phyloP scores from a whole-genome alignment of 2,113 vertebrate species.

The Pseudopipra pipra region DNA sequence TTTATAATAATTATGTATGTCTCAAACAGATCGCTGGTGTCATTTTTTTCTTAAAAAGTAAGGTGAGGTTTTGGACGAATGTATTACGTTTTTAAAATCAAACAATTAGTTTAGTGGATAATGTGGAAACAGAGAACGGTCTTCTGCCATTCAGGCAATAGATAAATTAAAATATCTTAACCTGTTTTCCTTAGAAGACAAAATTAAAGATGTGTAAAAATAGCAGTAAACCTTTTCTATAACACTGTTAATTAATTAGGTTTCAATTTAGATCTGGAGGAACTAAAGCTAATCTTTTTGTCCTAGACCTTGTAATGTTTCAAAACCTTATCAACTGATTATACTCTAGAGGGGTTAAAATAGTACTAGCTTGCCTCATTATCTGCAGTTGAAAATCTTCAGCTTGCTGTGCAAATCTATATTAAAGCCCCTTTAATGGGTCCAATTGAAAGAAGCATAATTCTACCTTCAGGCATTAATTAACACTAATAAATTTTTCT shows the following conservation, averaged over 20 bases:
- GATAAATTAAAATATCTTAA: neutral
- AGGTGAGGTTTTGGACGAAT: neutral
- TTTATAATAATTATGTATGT: neutral
- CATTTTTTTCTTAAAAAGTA: neutral
- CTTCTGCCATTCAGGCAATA: neutral
- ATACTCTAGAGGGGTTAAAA: slow-evolving; percentile 82
- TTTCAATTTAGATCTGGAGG: slow-evolving; percentile 80
- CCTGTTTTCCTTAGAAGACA: neutral
- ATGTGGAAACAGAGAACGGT: neutral
- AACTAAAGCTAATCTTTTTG: slow-evolving; percentile 84
- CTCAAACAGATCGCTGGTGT: neutral
- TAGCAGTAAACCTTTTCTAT: slow-evolving; percentile 60
- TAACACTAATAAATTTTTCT: slow-evolving; percentile 49
- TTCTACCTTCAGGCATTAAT: slow-evolving; percentile 53
- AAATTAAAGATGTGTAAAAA: slow-evolving; percentile 57
- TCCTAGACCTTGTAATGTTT: slow-evolving; percentile 84
- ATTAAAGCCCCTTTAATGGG: slow-evolving; percentile 81
- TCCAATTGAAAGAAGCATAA: slow-evolving; percentile 73
- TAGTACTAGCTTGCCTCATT: slow-evolving; percentile 85
- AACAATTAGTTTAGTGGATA: neutral
- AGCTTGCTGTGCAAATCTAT: slow-evolving; percentile 83
- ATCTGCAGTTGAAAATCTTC: slow-evolving; percentile 80
- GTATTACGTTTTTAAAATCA: neutral
- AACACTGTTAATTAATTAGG: slow-evolving; percentile 78
- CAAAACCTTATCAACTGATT: slow-evolving; percentile 76